phyloP scores from a whole-genome alignment of 2,888 invertebrate species.

The Caenorhabditis japonica region DNA sequence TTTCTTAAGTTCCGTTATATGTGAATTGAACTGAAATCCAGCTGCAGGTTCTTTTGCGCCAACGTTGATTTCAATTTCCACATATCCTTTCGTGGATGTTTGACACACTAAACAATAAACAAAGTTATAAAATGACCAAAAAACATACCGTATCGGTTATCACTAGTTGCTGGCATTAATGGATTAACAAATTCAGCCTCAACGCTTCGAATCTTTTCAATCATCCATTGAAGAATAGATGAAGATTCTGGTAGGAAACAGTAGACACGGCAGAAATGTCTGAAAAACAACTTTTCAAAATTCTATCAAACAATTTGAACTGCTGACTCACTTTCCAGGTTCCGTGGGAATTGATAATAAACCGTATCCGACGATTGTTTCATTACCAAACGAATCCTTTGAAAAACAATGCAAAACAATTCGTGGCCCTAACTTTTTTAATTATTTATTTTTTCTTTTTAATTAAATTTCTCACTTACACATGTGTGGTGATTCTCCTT shows the following conservation, averaged over 20 bases:
- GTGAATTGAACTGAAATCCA: no score
- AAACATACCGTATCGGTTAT: slow-evolving; percentile 48
- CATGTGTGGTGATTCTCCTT: slow-evolving; percentile 14
- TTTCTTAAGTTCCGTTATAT: no score
- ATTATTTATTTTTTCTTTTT: neutral
- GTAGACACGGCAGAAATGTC: slow-evolving; percentile 24
- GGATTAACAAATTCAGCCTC: slow-evolving; percentile 41
- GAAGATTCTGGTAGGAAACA: slow-evolving; percentile 46
- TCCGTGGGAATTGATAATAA: slow-evolving; percentile 21
- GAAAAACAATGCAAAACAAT: slow-evolving; percentile 34
- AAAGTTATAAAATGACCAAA: no score
- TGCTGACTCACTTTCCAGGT: slow-evolving; percentile 36
- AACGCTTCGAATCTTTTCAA: slow-evolving; percentile 20
- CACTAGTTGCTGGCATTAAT: slow-evolving; percentile 25
- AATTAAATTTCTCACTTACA: slow-evolving; percentile 11
- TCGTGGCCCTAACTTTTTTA: slow-evolving; percentile 35
- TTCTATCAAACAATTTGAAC: neutral
- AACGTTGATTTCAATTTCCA: slow-evolving; percentile 35
- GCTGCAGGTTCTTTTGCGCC: slow-evolving; percentile 15
- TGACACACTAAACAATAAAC: slow-evolving; percentile 24
- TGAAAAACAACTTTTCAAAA: neutral
- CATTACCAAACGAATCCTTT: slow-evolving; percentile 20
- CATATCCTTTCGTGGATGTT: slow-evolving; percentile 28
- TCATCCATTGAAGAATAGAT: slow-evolving; percentile 25
- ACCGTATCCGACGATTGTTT: slow-evolving; percentile 35